Percentiles rank a stretch among this genome's conserved stretches.
Conservation (phyloP, 2,797 vertebrate species). For the Sternotherus odoratus region DNA sequence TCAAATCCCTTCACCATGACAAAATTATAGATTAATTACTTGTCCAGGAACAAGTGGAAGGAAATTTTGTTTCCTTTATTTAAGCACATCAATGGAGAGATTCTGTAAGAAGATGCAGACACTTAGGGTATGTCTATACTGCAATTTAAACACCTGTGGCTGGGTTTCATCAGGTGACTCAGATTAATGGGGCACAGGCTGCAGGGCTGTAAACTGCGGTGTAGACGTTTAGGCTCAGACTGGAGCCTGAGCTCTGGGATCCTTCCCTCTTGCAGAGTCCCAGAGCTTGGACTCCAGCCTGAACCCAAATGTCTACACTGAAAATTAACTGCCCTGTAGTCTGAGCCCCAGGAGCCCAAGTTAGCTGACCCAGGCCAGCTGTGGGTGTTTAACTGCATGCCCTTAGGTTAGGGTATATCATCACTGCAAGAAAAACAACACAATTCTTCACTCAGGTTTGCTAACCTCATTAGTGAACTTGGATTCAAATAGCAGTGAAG, state of each 20-base stretch:
- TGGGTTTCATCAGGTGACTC: neutral
- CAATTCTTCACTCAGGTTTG: neutral
- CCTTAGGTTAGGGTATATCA: neutral
- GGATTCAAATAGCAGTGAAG: neutral
- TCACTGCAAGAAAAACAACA: neutral
- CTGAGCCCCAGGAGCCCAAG: neutral
- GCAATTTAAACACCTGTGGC: neutral
- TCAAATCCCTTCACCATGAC: neutral
- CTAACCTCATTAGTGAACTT: neutral
- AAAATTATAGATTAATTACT: neutral
- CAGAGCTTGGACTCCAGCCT: neutral
- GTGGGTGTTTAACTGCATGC: neutral
- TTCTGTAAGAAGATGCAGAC: slow-evolving; percentile 28
- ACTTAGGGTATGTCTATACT: neutral
- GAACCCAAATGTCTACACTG: too few species aligned
- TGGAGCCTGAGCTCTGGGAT: neutral
- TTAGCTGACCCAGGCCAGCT: neutral
- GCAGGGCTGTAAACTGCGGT: neutral
- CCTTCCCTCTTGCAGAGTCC: neutral
- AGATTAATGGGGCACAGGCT: neutral
- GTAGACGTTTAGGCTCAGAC: neutral
- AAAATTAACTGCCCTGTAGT: too few species aligned
- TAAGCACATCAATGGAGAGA: slow-evolving; percentile 3
- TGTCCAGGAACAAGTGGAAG: neutral
- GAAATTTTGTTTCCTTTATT: slow-evolving; percentile 50